Evolutionary conservation across 2,888 invertebrate genomes (phyloP).

Genomic region (Orthosia incerta): DNA sequence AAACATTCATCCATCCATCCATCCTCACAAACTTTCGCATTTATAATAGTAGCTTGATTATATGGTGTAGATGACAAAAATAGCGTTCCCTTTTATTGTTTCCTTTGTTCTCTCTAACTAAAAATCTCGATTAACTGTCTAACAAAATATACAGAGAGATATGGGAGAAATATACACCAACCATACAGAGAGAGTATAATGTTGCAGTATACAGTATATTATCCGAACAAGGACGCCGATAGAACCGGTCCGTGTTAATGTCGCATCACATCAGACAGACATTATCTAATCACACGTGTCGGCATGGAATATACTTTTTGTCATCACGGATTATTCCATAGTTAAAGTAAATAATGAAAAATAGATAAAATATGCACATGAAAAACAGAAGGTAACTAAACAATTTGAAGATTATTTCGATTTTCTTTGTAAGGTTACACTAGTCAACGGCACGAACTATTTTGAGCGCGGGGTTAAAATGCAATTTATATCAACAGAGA

Average conservation of each 20-base stretch:
- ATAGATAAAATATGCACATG: neutral
- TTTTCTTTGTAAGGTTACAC: too few species aligned
- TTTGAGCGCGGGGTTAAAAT: too few species aligned
- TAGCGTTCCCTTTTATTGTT: too few species aligned
- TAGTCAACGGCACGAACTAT: too few species aligned
- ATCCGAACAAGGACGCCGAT: conserved; percentile 42
- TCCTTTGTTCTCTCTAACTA: too few species aligned
- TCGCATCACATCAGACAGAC: conserved; percentile 9
- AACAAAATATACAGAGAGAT: conserved; percentile 7
- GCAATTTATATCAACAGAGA: too few species aligned
- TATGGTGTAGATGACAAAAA: too few species aligned
- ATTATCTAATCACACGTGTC: conserved; percentile 42
- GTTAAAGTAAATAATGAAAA: neutral
- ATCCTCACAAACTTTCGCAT: too few species aligned
- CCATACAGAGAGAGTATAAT: conserved; percentile 1
- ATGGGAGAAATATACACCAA: neutral
- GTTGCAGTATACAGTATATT: neutral
- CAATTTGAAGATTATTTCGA: neutral
- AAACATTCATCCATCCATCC: too few species aligned
- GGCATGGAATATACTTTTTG: neutral
- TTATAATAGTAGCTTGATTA: too few species aligned
- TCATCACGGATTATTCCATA: conserved; percentile 10
- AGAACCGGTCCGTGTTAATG: conserved; percentile 25
- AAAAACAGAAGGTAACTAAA: neutral
- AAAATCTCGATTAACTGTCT: neutral